Evolutionary conservation across 2,888 invertebrate genomes (phyloP).

Genomic region (Lamellibrachia columna): DNA sequence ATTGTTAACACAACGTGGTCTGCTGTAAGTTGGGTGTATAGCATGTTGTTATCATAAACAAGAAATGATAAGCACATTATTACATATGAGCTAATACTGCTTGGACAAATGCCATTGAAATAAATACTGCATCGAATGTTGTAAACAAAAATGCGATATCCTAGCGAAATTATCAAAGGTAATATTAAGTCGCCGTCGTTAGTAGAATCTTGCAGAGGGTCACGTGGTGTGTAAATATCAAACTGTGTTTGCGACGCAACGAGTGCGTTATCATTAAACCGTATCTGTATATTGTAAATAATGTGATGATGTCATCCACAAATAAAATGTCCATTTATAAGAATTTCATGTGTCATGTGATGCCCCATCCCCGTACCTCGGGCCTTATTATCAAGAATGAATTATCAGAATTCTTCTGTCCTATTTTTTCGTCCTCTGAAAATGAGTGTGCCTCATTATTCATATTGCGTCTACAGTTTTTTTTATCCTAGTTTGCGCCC

Average conservation of each 20-base stretch:
- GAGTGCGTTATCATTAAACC: background rate
- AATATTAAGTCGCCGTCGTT: background rate
- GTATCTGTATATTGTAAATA: background rate
- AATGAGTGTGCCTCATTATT: too few relatives aligned
- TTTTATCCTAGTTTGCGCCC: too few relatives aligned
- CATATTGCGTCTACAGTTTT: too few relatives aligned
- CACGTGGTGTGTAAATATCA: background rate
- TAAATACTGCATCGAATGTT: background rate
- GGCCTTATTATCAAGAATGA: too few relatives aligned
- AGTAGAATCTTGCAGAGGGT: background rate
- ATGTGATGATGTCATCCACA: background rate
- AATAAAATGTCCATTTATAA: slow-evolving; percentile 5
- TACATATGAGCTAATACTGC: background rate
- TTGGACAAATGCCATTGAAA: background rate
- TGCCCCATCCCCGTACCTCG: background rate
- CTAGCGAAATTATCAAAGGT: background rate
- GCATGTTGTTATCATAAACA: background rate
- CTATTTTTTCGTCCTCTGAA: too few relatives aligned
- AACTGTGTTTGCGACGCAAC: background rate
- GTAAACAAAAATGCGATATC: slow-evolving; percentile 10
- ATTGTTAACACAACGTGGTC: background rate
- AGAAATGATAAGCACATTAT: background rate
- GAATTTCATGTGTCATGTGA: background rate
- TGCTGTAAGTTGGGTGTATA: background rate
- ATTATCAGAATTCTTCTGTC: too few relatives aligned